Conservation (phyloP, 2,888 invertebrate species). For the Sarcophaga subvicina region DNA sequence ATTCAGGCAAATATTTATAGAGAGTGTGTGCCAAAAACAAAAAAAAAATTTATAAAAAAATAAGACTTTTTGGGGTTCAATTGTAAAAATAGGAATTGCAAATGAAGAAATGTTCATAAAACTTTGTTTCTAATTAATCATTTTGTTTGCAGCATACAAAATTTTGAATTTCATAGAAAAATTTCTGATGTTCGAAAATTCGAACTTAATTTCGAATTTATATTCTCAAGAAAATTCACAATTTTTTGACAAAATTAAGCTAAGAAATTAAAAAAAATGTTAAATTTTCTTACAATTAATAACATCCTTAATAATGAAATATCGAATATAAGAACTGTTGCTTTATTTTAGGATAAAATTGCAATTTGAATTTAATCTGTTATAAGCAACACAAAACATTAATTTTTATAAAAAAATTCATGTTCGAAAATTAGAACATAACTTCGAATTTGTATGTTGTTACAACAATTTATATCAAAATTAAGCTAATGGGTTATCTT, state of each 20-base stretch:
- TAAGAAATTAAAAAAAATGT: background rate
- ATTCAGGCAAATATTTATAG: background rate
- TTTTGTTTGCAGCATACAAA: background rate
- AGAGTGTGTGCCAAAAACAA: background rate
- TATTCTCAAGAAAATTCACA: background rate
- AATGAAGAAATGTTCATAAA: background rate
- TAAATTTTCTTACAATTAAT: background rate
- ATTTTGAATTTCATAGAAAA: conserved; percentile 5
- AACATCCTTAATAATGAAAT: background rate
- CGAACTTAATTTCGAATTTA: conserved; percentile 11
- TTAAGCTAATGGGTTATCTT: background rate
- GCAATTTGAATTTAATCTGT: too few relatives aligned
- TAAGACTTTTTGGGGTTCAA: background rate
- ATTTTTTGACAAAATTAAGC: background rate
- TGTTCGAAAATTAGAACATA: background rate
- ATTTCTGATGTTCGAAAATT: background rate
- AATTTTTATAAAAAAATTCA: too few relatives aligned
- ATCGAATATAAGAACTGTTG: background rate
- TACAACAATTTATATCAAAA: background rate
- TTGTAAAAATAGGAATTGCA: background rate
- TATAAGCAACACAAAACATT: too few relatives aligned
- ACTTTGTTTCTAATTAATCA: too few relatives aligned
- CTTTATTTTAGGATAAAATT: too few relatives aligned
- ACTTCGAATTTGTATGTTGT: background rate
- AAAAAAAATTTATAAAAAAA: background rate